Evolutionary conservation across 2,888 invertebrate genomes (phyloP).

Genomic region (Alitta virens): DNA sequence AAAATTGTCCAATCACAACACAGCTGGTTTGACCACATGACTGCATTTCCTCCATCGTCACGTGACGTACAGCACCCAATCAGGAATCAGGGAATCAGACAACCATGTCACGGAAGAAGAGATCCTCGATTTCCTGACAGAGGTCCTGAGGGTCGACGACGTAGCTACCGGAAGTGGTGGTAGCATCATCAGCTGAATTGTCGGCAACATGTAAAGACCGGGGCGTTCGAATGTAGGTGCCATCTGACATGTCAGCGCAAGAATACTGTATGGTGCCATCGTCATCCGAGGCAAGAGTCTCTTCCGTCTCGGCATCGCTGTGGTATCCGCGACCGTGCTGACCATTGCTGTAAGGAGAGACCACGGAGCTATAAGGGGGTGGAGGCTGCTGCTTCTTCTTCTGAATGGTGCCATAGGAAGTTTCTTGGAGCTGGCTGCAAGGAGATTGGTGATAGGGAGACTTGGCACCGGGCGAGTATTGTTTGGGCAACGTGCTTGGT

Average conservation of each 20-base stretch:
- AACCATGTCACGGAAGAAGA: slow-evolving; percentile 48
- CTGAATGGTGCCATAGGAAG: too few species aligned
- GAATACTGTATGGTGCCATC: slow-evolving; percentile 12
- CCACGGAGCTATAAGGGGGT: background rate
- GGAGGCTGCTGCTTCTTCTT: background rate
- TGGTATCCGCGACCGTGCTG: background rate
- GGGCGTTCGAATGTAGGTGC: background rate
- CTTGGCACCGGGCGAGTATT: too few species aligned
- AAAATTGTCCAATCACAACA: too few species aligned
- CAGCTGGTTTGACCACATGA: too few species aligned
- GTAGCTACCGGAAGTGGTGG: slow-evolving; percentile 48
- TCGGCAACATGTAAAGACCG: background rate
- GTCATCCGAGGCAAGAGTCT: background rate
- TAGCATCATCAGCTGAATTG: slow-evolving; percentile 1
- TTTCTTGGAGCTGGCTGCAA: too few species aligned
- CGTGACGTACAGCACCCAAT: too few species aligned
- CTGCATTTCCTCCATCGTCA: too few species aligned
- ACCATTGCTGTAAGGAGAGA: background rate
- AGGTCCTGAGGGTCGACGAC: slow-evolving; percentile 52
- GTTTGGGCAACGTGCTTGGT: too few species aligned
- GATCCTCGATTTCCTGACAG: slow-evolving; percentile 50
- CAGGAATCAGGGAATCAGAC: background rate
- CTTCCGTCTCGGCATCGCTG: background rate
- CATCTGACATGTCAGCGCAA: slow-evolving; percentile 13
- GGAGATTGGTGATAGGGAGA: too few species aligned